A percentile compares a stretch with the other conserved stretches of the same genome.
These are phyloP conservation scores for Dolichallabes microphthalmus DNA, from an alignment of 2,113 vertebrate species.

Conservation along the genomic window DNA sequence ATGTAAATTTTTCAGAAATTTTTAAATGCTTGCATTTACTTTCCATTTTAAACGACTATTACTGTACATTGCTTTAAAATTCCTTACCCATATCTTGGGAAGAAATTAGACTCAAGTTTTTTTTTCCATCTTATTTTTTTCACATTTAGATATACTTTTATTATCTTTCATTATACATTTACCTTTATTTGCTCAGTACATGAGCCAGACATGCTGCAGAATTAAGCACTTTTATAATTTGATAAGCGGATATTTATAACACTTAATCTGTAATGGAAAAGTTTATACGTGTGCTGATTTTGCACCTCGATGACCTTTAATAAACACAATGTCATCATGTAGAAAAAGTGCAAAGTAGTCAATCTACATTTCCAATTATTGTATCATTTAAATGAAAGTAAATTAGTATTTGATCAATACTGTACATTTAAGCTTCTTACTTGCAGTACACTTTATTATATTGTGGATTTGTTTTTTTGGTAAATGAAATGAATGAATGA, in stretches of 20 bases:
- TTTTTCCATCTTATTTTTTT: not conserved
- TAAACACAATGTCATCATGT: not conserved
- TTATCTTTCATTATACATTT: not conserved
- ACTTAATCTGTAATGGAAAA: slow-evolving; percentile 16
- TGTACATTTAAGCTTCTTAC: not conserved
- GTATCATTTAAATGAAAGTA: not conserved
- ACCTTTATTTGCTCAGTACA: not conserved
- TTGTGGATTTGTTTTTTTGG: not conserved
- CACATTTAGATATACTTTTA: not conserved
- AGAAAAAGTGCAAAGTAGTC: not conserved
- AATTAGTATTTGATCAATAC: not conserved
- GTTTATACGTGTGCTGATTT: not conserved
- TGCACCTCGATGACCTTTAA: not conserved
- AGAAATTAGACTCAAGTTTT: not conserved
- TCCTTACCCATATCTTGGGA: not conserved
- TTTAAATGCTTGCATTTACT: not conserved
- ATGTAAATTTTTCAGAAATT: too few species aligned
- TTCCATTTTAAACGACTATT: not conserved
- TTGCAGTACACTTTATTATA: not conserved
- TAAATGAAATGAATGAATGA: too few species aligned
- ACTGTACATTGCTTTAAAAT: not conserved
- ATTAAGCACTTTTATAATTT: not conserved
- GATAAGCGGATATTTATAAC: slow-evolving; percentile 19
- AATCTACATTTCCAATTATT: not conserved
- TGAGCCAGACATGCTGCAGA: not conserved